A percentile compares a stretch with the other conserved stretches of the same genome.
phyloP scores from a whole-genome alignment of 2,888 invertebrate genomes.

The Cloeon dipterum region DNA sequence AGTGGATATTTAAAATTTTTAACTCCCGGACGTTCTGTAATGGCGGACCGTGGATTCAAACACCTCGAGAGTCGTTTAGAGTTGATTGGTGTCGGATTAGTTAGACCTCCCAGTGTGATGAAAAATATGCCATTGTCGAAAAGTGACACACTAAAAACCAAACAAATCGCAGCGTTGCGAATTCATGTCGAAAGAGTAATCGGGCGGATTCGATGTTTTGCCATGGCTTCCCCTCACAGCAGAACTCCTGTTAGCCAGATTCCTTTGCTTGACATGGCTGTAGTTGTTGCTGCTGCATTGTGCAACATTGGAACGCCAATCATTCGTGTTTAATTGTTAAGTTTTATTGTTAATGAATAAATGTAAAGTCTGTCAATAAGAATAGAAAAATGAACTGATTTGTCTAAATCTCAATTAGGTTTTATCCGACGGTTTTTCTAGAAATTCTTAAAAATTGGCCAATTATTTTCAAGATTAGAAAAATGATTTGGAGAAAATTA shows the following conservation, averaged over 20 bases:
- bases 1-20: constrained; percentile 4
- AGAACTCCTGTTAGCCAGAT: not conserved
- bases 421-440: no score
- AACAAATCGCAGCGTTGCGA: constrained; percentile 2
- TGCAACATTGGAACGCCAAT: not conserved
- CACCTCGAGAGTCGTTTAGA: not conserved
- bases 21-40: not conserved
- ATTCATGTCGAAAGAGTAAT: constrained; percentile 1
- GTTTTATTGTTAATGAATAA: no score
- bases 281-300: not conserved
- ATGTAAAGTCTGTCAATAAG: no score
- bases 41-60: constrained; percentile 6
- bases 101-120: constrained; percentile 3
- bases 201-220: not conserved
- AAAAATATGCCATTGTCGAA: not conserved
- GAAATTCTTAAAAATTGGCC: no score
- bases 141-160: not conserved
- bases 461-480: no score
- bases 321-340: not conserved
- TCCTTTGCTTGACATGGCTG: not conserved
- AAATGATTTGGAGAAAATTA: no score
- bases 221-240: not conserved
- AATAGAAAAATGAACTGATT: no score
- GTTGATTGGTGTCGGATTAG: not conserved
- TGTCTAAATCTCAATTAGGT: no score